phyloP scores from a whole-genome alignment of 53 echinoderm and acorn worm genomes.

The Temnopleurus reevesii region DNA sequence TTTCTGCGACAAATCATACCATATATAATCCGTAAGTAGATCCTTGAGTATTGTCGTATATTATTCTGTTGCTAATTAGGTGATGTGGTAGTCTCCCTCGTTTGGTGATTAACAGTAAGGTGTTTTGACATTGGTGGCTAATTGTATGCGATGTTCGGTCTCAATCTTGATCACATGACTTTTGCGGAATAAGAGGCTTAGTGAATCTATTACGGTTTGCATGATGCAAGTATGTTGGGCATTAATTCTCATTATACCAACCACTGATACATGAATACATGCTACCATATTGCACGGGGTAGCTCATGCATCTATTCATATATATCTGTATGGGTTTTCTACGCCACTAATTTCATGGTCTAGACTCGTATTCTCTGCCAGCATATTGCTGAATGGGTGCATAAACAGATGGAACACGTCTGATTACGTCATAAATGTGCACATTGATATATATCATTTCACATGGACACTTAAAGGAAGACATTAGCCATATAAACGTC shows the following conservation, averaged over 20 bases:
- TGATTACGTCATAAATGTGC: too few relatives aligned
- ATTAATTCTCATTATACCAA: not conserved
- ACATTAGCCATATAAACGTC: too few relatives aligned
- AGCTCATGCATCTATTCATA: not conserved
- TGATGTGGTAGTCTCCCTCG: not conserved
- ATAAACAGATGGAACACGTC: not conserved
- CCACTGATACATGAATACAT: too few relatives aligned
- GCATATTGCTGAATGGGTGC: not conserved
- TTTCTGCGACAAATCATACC: not conserved
- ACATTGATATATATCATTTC: too few relatives aligned
- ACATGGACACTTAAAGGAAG: too few relatives aligned
- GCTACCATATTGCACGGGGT: not conserved
- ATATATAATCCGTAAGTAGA: not conserved
- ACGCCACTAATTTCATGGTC: not conserved
- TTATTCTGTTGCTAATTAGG: not conserved
- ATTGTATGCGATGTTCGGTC: not conserved
- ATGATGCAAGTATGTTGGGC: not conserved
- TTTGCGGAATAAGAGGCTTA: not conserved
- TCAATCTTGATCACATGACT: constrained; percentile 8
- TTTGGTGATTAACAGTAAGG: not conserved
- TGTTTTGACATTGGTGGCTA: not conserved
- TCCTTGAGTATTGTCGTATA: not conserved
- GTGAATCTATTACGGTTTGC: not conserved
- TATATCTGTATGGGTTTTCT: not conserved
- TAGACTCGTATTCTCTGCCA: not conserved